phyloP scores from a whole-genome alignment of 2,113 vertebrate genomes.

The Chaetodon trifascialis region DNA sequence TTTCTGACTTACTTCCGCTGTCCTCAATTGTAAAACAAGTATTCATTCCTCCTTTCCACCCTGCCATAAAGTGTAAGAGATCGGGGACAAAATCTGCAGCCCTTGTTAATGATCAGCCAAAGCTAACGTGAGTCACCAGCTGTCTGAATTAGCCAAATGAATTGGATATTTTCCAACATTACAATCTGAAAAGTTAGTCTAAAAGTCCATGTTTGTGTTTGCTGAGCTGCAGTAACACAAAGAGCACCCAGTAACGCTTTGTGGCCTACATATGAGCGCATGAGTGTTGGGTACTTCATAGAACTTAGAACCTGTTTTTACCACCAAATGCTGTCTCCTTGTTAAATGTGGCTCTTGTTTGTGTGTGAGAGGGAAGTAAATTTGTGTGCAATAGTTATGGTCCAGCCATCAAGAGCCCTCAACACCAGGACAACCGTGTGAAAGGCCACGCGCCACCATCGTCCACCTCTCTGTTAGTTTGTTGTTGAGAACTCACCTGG shows the following conservation, averaged over 20 bases:
- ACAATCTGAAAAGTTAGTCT: neutral
- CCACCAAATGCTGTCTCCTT: neutral
- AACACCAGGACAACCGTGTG: constrained; percentile 6
- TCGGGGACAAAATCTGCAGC: neutral
- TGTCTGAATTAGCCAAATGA: neutral
- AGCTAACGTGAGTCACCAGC: neutral
- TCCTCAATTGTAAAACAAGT: neutral
- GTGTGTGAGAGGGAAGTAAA: neutral
- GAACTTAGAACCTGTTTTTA: neutral
- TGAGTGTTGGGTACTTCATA: neutral
- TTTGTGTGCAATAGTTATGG: neutral
- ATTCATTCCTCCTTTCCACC: neutral
- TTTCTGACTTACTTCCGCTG: neutral
- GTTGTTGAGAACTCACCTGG: constrained; percentile 23
- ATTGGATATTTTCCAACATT: neutral
- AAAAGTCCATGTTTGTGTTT: neutral
- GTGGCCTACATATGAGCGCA: neutral
- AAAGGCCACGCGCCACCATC: constrained; percentile 20
- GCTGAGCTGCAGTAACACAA: neutral
- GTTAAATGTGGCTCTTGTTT: neutral
- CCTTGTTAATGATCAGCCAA: neutral
- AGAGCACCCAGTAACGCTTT: neutral
- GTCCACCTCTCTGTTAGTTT: constrained; percentile 32
- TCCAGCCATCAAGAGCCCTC: neutral
- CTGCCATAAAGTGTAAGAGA: neutral